phyloP scores from a whole-genome alignment of 35 echinoderm and acorn worm genomes.

The Diadema setosum region DNA sequence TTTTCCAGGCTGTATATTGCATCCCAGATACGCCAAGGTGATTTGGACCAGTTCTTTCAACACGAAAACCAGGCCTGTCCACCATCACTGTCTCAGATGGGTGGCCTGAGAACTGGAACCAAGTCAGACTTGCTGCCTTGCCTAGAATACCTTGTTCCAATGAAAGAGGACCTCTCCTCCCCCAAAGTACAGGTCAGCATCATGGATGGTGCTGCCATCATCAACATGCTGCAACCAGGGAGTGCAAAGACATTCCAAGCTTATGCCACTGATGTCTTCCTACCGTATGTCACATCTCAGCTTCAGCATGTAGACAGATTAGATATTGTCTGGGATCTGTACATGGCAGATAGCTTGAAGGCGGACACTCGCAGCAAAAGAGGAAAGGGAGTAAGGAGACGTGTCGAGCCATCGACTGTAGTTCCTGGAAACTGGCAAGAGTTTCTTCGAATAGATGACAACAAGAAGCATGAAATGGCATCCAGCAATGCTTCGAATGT shows the following conservation, averaged over 20 bases:
- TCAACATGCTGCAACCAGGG: conserved; percentile 21
- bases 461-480: too few species aligned
- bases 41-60: conserved; percentile 33
- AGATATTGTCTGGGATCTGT: conserved; percentile 40
- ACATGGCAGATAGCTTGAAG: conserved; percentile 23
- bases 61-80: conserved; percentile 58
- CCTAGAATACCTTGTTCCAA: neutral
- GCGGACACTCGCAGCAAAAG: neutral
- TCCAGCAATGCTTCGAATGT: too few species aligned
- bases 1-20: conserved; percentile 62
- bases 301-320: conserved; percentile 4
- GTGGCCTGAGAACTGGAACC: neutral
- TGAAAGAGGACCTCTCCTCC: neutral
- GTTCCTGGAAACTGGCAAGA: conserved; percentile 36
- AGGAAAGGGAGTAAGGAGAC: conserved; percentile 30
- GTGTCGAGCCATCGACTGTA: neutral
- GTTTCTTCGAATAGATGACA: too few species aligned
- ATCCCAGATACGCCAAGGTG: conserved; percentile 39
- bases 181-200: neutral
- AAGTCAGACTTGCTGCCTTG: conserved; percentile 20
- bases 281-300: neutral
- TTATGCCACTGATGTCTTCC: conserved; percentile 37
- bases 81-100: neutral
- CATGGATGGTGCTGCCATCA: conserved; percentile 30
- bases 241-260: conserved; percentile 31